Evolutionary conservation across 2,113 vertebrate genomes (phyloP).

Genomic region (Macquaria australasica): DNA sequence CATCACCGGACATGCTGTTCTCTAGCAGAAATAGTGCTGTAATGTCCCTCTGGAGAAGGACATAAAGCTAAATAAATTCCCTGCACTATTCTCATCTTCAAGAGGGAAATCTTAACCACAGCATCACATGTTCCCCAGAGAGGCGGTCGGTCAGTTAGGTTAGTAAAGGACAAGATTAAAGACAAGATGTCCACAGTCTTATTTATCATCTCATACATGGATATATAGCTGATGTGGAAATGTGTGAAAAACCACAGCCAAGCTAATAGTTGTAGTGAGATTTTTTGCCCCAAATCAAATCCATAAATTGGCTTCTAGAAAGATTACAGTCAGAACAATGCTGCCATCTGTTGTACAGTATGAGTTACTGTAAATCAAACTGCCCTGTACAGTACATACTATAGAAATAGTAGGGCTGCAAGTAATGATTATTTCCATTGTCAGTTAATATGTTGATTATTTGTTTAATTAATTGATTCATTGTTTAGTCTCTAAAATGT

Average conservation of each 20-base stretch:
- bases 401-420: not conserved
- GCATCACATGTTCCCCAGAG: not conserved
- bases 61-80: slow-evolving; percentile 42
- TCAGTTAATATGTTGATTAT: not conserved
- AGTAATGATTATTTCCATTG: not conserved
- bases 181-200: slow-evolving; percentile 9
- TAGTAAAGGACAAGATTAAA: not conserved
- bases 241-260: not conserved
- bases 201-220: slow-evolving; percentile 10
- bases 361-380: slow-evolving; percentile 50
- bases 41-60: slow-evolving; percentile 28
- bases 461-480: not conserved
- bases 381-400: not conserved
- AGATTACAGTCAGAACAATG: slow-evolving; percentile 21
- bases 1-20: slow-evolving; percentile 37
- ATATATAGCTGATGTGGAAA: slow-evolving; percentile 7
- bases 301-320: not conserved
- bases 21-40: slow-evolving; percentile 22
- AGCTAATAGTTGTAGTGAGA: not conserved
- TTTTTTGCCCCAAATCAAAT: slow-evolving; percentile 20
- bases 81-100: slow-evolving; percentile 6
- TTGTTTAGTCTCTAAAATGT: not conserved
- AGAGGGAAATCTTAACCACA: slow-evolving; percentile 11
- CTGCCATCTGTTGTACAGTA: slow-evolving; percentile 73
- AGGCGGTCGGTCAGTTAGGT: not conserved